A percentile compares a stretch with the other conserved stretches of the same genome.
phyloP scores from a whole-genome alignment of 2,888 invertebrate species.

The Ernsta delagoae region DNA sequence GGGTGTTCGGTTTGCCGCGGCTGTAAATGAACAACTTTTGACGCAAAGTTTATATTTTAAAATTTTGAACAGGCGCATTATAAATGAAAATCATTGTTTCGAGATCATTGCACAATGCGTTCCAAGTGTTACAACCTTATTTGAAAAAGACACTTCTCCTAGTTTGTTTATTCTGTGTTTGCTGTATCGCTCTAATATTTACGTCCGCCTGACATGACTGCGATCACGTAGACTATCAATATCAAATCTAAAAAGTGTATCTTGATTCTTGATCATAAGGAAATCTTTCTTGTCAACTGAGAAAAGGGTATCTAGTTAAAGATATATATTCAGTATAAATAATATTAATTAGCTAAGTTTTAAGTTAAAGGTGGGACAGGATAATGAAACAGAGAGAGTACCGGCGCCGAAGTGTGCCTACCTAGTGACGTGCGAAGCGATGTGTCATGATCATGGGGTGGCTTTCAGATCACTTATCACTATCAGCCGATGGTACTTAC shows the following conservation, averaged over 20 bases:
- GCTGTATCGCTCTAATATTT: background rate
- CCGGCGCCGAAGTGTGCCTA: background rate
- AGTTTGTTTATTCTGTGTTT: background rate
- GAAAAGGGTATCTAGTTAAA: no score
- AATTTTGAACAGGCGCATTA: no score
- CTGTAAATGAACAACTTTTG: slow-evolving; percentile 2
- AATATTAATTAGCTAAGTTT: no score
- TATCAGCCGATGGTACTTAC: slow-evolving; percentile 64
- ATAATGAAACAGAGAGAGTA: no score
- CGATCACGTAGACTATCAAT: slow-evolving; percentile 3
- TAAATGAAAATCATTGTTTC: no score
- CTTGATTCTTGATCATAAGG: background rate
- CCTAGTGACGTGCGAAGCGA: slow-evolving; percentile 44
- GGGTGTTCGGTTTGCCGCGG: background rate
- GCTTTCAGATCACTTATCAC: slow-evolving; percentile 64
- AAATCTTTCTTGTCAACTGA: no score
- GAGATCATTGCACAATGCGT: slow-evolving; percentile 24
- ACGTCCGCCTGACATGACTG: background rate
- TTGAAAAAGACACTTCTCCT: slow-evolving; percentile 18
- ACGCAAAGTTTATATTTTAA: no score
- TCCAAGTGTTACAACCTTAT: slow-evolving; percentile 21
- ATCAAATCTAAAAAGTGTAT: background rate
- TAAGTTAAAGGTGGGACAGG: no score
- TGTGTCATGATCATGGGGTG: no score
- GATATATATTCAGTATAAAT: no score